These are phyloP conservation scores for Seriola quinqueradiata DNA, from an alignment of 2,113 vertebrate species.

Conservation along the genomic window DNA sequence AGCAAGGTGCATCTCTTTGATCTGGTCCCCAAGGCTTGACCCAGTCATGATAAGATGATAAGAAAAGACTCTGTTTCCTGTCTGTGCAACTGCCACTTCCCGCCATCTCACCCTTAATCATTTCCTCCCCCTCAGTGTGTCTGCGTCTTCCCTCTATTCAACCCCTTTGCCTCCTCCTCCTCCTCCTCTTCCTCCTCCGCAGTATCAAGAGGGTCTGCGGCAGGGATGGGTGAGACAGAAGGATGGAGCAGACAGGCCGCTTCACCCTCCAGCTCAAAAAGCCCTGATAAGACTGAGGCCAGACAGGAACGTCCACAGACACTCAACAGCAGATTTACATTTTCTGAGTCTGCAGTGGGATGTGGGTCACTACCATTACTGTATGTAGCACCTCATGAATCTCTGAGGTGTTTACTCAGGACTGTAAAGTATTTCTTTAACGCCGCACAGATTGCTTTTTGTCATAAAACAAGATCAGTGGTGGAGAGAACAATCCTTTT, in stretches of 20 bases:
- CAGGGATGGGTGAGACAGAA: conserved; percentile 28
- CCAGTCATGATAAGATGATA: conserved; percentile 68
- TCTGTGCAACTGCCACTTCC: conserved; percentile 64
- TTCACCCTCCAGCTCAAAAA: conserved; percentile 47
- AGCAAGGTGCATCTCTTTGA: conserved; percentile 73
- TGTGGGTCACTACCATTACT: conserved; percentile 6
- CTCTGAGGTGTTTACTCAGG: conserved; percentile 4
- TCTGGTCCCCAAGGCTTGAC: conserved; percentile 35
- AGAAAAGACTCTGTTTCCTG: conserved; percentile 69
- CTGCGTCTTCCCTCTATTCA: conserved; percentile 49
- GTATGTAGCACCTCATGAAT: conserved; percentile 33
- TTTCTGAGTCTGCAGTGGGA: conserved; percentile 19
- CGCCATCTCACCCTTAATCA: conserved; percentile 65
- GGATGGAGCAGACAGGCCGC: conserved; percentile 52
- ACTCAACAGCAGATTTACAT: conserved; percentile 23
- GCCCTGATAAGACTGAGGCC: conserved; percentile 63
- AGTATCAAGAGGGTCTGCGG: conserved; percentile 48
- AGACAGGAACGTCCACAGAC: conserved; percentile 61
- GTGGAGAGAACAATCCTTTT: neutral
- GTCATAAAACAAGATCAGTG: neutral
- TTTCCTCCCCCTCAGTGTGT: conserved; percentile 61
- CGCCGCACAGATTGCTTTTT: neutral
- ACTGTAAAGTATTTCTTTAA: neutral
- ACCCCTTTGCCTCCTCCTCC: neutral
- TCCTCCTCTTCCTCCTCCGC: conserved; percentile 19